These are phyloP conservation scores for Episyrphus balteatus DNA, from an alignment of 1,140 invertebrate genomes.

Conservation along the genomic window DNA sequence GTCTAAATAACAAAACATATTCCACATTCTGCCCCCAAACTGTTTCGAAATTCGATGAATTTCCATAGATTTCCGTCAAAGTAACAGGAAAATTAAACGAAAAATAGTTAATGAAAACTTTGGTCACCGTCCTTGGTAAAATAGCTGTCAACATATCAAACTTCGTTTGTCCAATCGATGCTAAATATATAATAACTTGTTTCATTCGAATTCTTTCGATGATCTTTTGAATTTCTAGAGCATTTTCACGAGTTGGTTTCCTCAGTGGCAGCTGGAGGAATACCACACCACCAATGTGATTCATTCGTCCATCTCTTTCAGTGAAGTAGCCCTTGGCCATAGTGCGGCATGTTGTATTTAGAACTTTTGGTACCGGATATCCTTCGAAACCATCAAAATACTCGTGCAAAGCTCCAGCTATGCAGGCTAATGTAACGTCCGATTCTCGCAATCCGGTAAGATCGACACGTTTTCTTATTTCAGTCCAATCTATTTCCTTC, in stretches of 20 bases:
- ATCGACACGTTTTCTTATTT: constrained; percentile 39
- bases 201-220: constrained; percentile 46
- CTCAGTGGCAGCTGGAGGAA: constrained; percentile 38
- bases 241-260: constrained; percentile 27
- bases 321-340: constrained; percentile 35
- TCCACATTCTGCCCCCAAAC: constrained; percentile 57
- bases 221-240: constrained; percentile 42
- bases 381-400: constrained; percentile 16
- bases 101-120: constrained; percentile 56
- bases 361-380: constrained; percentile 25
- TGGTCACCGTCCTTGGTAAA: constrained; percentile 53
- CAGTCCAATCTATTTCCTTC: constrained; percentile 45
- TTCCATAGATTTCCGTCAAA: constrained; percentile 54
- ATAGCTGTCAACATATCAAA: constrained; percentile 53
- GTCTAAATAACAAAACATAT: constrained; percentile 61
- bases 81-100: constrained; percentile 60
- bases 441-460: constrained; percentile 51
- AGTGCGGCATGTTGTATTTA: constrained; percentile 38
- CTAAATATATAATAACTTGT: constrained; percentile 55
- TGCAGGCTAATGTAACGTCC: constrained; percentile 50
- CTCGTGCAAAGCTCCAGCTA: constrained; percentile 27
- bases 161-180: constrained; percentile 54
- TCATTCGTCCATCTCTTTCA: constrained; percentile 17
- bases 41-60: constrained; percentile 30
- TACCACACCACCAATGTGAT: constrained; percentile 35